These are phyloP conservation scores for Synodontis membranacea DNA, from an alignment of 2,113 vertebrate species.

Conservation along the genomic window DNA sequence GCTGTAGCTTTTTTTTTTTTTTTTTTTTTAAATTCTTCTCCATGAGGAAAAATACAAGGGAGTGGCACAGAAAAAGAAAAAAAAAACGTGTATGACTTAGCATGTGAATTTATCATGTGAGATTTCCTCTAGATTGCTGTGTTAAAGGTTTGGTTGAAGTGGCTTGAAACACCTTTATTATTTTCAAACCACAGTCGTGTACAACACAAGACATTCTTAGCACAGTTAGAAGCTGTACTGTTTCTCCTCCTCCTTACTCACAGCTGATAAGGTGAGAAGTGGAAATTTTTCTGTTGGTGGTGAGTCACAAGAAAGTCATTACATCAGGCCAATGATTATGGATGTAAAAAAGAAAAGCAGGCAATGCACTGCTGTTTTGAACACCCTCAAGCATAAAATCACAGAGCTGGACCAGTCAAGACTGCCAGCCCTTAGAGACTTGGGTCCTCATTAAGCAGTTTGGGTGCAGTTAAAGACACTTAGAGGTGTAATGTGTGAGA, in stretches of 20 bases:
- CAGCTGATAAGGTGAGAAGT: slow-evolving; percentile 4
- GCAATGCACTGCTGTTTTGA: slow-evolving; percentile 2
- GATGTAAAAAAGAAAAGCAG: slow-evolving; percentile 26
- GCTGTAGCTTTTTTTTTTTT: slow-evolving; percentile 21
- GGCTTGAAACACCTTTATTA: slow-evolving; percentile 2
- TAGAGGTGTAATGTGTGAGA: not conserved
- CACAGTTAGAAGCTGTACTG: not conserved
- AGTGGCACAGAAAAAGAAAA: not conserved
- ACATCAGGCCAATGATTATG: slow-evolving; percentile 34
- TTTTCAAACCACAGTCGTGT: not conserved
- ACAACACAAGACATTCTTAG: not conserved
- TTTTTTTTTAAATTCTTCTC: not conserved
- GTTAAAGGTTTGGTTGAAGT: not conserved
- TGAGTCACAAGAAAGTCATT: slow-evolving; percentile 21
- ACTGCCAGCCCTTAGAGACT: not conserved
- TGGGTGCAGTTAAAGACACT: not conserved
- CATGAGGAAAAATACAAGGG: not conserved
- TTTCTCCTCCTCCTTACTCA: not conserved
- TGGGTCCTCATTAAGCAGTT: not conserved
- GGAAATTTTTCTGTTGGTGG: slow-evolving; percentile 24
- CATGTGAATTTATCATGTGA: too few species aligned
- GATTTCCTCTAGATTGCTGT: not conserved
- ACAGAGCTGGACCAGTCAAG: slow-evolving; percentile 19
- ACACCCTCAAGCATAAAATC: slow-evolving; percentile 44
- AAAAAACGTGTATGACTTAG: not conserved